Percentiles rank a stretch among this genome's conserved stretches.
Evolutionary conservation across 2,113 vertebrate genomes (phyloP).

Genomic region (Plestiodon gilberti): DNA sequence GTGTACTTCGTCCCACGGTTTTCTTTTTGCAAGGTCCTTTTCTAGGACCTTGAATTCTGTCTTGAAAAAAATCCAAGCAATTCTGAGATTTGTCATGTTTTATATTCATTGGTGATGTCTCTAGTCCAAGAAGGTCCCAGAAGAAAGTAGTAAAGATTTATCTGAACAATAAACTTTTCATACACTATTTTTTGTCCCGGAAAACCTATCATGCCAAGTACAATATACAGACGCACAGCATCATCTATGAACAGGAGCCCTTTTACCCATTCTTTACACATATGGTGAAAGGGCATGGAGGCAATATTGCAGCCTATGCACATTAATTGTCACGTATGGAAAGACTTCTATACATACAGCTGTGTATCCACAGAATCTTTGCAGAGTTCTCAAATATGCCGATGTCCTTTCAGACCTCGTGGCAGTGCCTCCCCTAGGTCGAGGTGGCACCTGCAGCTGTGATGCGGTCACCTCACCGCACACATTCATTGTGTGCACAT

Average conservation of each 20-base stretch:
- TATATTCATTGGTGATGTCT: neutral
- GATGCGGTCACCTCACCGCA: too few relatives aligned
- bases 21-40: neutral
- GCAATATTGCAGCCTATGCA: neutral
- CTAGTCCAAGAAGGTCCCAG: slow-evolving; percentile 36
- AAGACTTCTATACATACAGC: neutral
- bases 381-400: neutral
- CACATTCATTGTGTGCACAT: neutral
- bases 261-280: neutral
- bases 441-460: too few relatives aligned
- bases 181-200: neutral
- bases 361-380: neutral
- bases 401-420: neutral
- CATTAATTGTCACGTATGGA: neutral
- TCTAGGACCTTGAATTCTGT: slow-evolving; percentile 13
- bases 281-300: too few relatives aligned
- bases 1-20: neutral
- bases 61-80: slow-evolving; percentile 6
- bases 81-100: neutral
- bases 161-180: slow-evolving; percentile 21
- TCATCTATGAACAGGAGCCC: neutral
- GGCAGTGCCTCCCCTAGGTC: neutral
- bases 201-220: neutral
- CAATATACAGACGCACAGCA: neutral
- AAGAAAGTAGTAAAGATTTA: slow-evolving; percentile 51